Evolutionary conservation across 2,113 vertebrate species (phyloP).

Genomic region (Hystrix cristata): DNA sequence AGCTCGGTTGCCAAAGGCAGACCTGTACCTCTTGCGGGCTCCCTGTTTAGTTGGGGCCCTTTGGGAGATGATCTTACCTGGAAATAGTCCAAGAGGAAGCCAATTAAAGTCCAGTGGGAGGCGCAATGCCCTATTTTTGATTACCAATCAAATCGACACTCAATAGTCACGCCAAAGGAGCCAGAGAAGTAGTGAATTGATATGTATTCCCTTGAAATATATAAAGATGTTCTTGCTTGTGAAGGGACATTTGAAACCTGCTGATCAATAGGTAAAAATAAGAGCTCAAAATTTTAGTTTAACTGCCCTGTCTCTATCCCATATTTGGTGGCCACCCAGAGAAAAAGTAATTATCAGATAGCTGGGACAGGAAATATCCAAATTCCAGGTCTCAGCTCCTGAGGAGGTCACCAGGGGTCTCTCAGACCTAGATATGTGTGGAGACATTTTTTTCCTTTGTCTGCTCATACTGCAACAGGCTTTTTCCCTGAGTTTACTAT

Average conservation of each 20-base stretch:
- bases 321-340: background rate
- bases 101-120: slow-evolving; percentile 47
- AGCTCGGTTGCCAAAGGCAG: slow-evolving; percentile 65
- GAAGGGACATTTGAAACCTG: slow-evolving; percentile 57
- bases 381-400: background rate
- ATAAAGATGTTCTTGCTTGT: slow-evolving; percentile 64
- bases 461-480: background rate
- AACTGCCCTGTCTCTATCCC: background rate
- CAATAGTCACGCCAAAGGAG: slow-evolving; percentile 42
- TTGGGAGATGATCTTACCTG: slow-evolving; percentile 70
- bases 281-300: background rate
- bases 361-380: background rate
- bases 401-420: background rate
- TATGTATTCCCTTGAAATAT: slow-evolving; percentile 70
- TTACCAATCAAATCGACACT: slow-evolving; percentile 78
- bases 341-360: background rate
- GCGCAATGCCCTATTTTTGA: slow-evolving; percentile 66
- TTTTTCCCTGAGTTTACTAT: background rate
- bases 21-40: slow-evolving; percentile 49
- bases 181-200: slow-evolving; percentile 61
- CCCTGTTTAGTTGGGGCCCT: slow-evolving; percentile 59
- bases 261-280: slow-evolving; percentile 53
- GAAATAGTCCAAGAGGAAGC: slow-evolving; percentile 78
- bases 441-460: background rate
- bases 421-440: slow-evolving; percentile 30